Conservation (phyloP, 2,888 invertebrate species). For the Andrena chrysosceles region DNA sequence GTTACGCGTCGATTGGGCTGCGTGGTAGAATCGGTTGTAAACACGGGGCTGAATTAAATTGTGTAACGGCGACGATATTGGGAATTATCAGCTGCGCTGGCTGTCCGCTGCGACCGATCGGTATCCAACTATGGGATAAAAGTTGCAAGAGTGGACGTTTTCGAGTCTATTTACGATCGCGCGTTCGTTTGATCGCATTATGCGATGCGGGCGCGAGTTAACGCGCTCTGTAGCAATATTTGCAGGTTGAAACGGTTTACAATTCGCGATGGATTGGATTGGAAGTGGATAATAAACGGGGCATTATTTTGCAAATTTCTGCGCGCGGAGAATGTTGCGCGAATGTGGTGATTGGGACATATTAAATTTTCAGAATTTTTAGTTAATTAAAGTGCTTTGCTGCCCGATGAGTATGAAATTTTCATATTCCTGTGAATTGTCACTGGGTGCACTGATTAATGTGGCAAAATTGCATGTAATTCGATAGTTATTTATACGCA, state of each 20-base stretch:
- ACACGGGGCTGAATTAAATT: conserved; percentile 3
- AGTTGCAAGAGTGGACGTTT: conserved; percentile 4
- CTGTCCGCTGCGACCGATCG: not conserved
- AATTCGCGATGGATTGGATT: not conserved
- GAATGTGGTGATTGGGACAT: too few species aligned
- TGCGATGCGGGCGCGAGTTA: not conserved
- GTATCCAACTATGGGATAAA: not conserved
- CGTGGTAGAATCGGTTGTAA: not conserved
- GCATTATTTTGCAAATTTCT: too few species aligned
- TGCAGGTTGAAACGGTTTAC: not conserved
- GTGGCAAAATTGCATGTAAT: too few species aligned
- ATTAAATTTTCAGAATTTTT: too few species aligned
- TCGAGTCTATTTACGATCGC: not conserved
- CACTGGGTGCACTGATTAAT: too few species aligned
- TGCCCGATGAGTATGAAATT: too few species aligned
- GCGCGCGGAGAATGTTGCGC: too few species aligned
- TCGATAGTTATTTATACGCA: too few species aligned
- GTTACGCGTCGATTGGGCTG: not conserved
- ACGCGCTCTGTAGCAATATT: not conserved
- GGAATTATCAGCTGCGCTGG: conserved; percentile 1
- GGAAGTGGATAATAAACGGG: not conserved
- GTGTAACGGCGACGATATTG: conserved; percentile 14
- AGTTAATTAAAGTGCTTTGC: too few species aligned
- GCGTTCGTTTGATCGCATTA: not conserved
- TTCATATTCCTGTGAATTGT: too few species aligned